phyloP scores from a whole-genome alignment of 2,888 invertebrate species.

The Drosophila atroscutellata region DNA sequence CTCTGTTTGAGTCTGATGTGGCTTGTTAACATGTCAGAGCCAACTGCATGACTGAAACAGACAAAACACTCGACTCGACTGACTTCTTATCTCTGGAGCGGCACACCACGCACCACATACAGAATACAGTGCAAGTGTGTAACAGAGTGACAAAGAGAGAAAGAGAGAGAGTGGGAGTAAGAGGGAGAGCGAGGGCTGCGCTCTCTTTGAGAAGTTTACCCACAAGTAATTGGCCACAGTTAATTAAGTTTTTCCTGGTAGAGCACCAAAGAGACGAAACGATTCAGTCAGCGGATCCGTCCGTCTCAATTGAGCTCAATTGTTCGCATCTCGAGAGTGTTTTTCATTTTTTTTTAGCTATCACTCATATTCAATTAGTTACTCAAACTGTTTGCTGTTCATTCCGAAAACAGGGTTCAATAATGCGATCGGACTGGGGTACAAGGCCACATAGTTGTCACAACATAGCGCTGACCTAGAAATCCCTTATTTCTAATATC shows the following conservation, averaged over 20 bases:
- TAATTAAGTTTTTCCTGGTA: slow-evolving; percentile 71
- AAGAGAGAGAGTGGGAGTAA: background rate
- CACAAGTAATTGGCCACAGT: slow-evolving; percentile 56
- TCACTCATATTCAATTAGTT: slow-evolving; percentile 52
- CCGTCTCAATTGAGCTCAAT: slow-evolving; percentile 70
- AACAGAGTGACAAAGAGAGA: background rate
- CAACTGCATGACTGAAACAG: slow-evolving; percentile 65
- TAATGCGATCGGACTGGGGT: slow-evolving; percentile 20
- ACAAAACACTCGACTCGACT: slow-evolving; percentile 16
- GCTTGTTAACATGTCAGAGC: slow-evolving; percentile 65
- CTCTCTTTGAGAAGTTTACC: slow-evolving; percentile 51
- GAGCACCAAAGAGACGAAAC: slow-evolving; percentile 37
- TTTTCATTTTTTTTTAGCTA: slow-evolving; percentile 26
- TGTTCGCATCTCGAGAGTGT: slow-evolving; percentile 53
- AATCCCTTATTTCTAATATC: slow-evolving; percentile 29
- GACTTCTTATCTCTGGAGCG: slow-evolving; percentile 56
- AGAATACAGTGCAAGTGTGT: slow-evolving; percentile 45
- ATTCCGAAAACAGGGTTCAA: slow-evolving; percentile 24
- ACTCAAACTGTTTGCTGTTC: slow-evolving; percentile 23
- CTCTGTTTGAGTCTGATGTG: slow-evolving; percentile 15
- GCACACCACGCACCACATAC: slow-evolving; percentile 62
- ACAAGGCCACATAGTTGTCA: slow-evolving; percentile 39
- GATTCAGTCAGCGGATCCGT: slow-evolving; percentile 9
- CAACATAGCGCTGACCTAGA: slow-evolving; percentile 49
- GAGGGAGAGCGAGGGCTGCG: background rate